Base-by-base conservation (phyloP, 2,888 invertebrate genomes). In the Trypoxylon attenuatum region DNA sequence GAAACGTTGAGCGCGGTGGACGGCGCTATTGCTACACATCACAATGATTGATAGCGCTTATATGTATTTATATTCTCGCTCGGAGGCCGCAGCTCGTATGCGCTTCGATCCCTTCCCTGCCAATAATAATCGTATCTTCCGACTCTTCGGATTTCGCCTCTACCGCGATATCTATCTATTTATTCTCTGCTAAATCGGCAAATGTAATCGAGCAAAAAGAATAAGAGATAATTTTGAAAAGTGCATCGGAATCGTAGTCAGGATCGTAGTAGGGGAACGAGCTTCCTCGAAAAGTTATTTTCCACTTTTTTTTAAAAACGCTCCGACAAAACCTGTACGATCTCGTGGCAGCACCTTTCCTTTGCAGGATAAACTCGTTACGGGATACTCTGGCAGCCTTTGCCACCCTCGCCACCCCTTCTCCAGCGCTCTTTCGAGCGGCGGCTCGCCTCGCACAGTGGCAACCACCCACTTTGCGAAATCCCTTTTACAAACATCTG, bases 401-500 rank as follows among this genome's bases (percentile, higher is more conserved):
- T 27, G n/a, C 19, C 43, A 3, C 16, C 38, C 16, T 10, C 6
- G 8, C 33, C 29, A 25, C 41, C n/a, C n/a, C 68, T 52, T 51
- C 45, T 13, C 5, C 33, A 3, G 10, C 2, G 33, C 8, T 13
- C 33, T 51, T 39, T 13, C 5, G n/a, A 3, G 10, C 2, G 33
- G 4, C 33, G n/a, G 33, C 13, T 33, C 51, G 54, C 51, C 23
- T 53, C 21, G 27, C 49, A 16, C 53, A 1, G 5, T n/a, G 23
- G 29, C 41, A 29, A 52, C 25, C 51, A 50, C 55, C 65, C 65
- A 58, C 61, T 69, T 53, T 29, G 58, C 65, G 51, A 59, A 69
- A 71, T 71, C 71, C 58, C 59, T 65, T 61, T 53, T 13, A 58
- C 71, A 71, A 71, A 69, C 69, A 71, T 69, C 61, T 61, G 65